Evolutionary conservation across 2,888 invertebrate genomes (phyloP).

Genomic region (Tigriopus californicus): DNA sequence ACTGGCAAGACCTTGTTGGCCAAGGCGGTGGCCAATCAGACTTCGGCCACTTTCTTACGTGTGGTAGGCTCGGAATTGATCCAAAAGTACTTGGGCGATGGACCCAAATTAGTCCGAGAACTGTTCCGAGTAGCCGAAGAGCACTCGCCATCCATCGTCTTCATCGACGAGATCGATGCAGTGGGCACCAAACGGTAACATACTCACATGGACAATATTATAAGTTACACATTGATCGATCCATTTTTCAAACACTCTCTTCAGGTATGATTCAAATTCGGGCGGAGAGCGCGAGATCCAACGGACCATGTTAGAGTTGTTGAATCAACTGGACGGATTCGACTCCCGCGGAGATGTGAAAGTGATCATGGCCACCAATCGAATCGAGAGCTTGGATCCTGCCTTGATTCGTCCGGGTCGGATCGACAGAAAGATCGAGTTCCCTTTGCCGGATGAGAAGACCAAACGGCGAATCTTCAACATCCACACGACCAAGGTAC

Average conservation of each 20-base stretch:
- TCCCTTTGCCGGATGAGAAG: constrained; percentile 96
- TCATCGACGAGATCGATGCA: constrained; percentile 99
- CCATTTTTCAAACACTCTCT: too few species aligned
- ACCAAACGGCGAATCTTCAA: constrained; percentile 90
- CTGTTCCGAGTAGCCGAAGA: constrained; percentile 98
- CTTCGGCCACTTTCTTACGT: constrained; percentile 92
- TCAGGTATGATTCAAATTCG: constrained; percentile 81
- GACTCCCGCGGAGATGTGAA: constrained; percentile 92
- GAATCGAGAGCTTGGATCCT: constrained; percentile 95
- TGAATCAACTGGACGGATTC: constrained; percentile 96
- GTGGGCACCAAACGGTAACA: constrained; percentile 72
- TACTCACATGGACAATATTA: too few species aligned
- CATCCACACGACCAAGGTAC: constrained; percentile 70
- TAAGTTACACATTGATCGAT: too few species aligned
- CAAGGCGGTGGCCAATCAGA: constrained; percentile 98
- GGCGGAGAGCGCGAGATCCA: constrained; percentile 99
- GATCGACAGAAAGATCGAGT: constrained; percentile 98
- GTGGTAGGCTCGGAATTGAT: constrained; percentile 99
- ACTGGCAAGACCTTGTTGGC: constrained; percentile 95
- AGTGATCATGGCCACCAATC: constrained; percentile 91
- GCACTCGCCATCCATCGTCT: constrained; percentile 97
- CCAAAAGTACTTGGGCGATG: constrained; percentile 68
- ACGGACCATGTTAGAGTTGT: constrained; percentile 93
- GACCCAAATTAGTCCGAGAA: constrained; percentile 92
- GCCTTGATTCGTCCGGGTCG: constrained; percentile 95